phyloP scores from a whole-genome alignment of 2,797 vertebrate species.

The Peromyscus eremicus region DNA sequence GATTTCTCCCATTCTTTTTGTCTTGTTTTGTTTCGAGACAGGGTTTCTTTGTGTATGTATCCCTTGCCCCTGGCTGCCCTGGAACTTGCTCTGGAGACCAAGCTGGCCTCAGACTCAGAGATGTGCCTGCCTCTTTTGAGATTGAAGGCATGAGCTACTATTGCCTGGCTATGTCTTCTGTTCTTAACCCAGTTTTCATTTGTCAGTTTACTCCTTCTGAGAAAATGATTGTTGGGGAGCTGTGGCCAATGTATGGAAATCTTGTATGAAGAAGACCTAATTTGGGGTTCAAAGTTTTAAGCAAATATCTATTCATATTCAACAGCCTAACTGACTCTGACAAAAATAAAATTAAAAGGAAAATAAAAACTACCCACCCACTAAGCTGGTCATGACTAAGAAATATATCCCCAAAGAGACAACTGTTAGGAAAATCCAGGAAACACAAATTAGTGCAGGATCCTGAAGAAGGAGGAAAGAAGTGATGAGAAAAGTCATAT shows the following conservation, averaged over 20 bases:
- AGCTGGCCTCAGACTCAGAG: too few relatives aligned
- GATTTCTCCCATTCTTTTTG: conserved; percentile 1
- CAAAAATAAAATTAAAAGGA: not conserved
- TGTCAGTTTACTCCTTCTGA: not conserved
- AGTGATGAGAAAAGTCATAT: not conserved
- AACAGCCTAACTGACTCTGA: not conserved
- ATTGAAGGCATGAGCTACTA: not conserved
- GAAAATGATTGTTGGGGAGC: not conserved
- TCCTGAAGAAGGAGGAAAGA: not conserved
- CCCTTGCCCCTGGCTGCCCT: too few relatives aligned
- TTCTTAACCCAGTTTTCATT: conserved; percentile 31
- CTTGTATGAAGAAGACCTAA: not conserved
- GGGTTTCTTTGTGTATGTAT: too few relatives aligned
- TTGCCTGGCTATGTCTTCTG: not conserved
- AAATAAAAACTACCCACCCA: not conserved
- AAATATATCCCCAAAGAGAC: not conserved
- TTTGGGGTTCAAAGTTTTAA: not conserved
- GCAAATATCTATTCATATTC: not conserved
- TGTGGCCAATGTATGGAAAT: not conserved
- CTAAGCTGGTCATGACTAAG: not conserved
- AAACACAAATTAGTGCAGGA: not conserved
- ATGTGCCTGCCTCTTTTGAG: not conserved
- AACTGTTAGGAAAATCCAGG: not conserved
- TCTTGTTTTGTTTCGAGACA: not conserved
- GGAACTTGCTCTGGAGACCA: too few relatives aligned